Evolutionary conservation across 2,888 invertebrate genomes (phyloP).

Genomic region (Axea sp.): DNA sequence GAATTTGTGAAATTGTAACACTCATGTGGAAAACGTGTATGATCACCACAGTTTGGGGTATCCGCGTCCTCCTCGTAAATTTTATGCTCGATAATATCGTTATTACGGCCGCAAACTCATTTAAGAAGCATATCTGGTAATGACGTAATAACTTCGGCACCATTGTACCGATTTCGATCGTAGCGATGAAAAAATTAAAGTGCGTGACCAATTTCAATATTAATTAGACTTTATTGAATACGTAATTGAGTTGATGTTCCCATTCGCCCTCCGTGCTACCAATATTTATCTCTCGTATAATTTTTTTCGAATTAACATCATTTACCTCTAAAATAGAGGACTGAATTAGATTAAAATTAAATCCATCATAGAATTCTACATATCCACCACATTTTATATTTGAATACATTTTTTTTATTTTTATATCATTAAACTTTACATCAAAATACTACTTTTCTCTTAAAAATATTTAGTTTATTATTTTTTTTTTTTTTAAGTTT

Average conservation of each 20-base stretch:
- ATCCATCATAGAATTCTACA: too few species aligned
- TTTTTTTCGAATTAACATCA: slow-evolving; percentile 13
- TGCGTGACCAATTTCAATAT: slow-evolving; percentile 37
- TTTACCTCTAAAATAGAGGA: too few species aligned
- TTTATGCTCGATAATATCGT: slow-evolving; percentile 37
- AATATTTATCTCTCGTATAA: slow-evolving; percentile 13
- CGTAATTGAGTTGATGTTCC: slow-evolving; percentile 9
- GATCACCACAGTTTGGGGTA: too few species aligned
- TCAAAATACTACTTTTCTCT: too few species aligned
- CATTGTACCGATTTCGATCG: not conserved
- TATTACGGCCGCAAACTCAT: slow-evolving; percentile 39
- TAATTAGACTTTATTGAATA: slow-evolving; percentile 37
- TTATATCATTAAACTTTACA: too few species aligned
- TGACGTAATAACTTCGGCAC: slow-evolving; percentile 47
- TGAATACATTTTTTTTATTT: too few species aligned
- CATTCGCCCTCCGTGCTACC: not conserved
- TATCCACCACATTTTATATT: too few species aligned
- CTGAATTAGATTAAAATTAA: too few species aligned
- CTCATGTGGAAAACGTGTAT: slow-evolving; percentile 31
- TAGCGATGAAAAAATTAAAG: slow-evolving; percentile 31
- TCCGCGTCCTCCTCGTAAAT: slow-evolving; percentile 41
- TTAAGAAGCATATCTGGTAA: slow-evolving; percentile 43
- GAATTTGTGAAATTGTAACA: slow-evolving; percentile 31
- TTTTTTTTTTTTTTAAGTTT: too few species aligned
- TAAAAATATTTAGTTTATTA: too few species aligned